phyloP scores from a whole-genome alignment of 2,797 vertebrate genomes.

The Coilia nasus region DNA sequence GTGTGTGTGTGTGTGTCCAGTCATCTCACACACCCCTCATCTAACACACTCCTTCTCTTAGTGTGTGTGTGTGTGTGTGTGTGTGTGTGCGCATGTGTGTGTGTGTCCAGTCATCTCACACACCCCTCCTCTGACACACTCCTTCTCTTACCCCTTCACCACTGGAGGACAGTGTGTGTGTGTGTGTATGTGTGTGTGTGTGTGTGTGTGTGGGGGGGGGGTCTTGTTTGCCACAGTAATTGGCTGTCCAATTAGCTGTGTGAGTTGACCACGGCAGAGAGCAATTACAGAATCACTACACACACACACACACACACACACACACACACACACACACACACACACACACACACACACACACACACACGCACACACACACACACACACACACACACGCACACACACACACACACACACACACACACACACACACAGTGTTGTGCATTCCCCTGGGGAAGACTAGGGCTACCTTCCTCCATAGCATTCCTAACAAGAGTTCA shows the following conservation, averaged over 20 bases:
- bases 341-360: slow-evolving; percentile 15
- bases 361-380: not conserved
- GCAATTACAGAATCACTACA: not conserved
- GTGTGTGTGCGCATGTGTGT: too few species aligned
- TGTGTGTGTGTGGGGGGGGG: slow-evolving; percentile 9
- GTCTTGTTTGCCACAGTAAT: too few species aligned
- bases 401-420: not conserved
- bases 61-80: too few species aligned
- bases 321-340: slow-evolving; percentile 2
- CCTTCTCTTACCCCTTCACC: too few species aligned
- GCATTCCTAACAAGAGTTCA: too few species aligned
- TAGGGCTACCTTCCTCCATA: too few species aligned
- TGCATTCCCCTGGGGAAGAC: too few species aligned
- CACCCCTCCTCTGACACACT: too few species aligned
- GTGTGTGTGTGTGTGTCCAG: not conserved
- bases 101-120: too few species aligned
- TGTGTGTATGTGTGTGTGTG: slow-evolving; percentile 28
- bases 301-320: not conserved
- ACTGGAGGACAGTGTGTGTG: too few species aligned
- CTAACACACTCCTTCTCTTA: not conserved
- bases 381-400: slow-evolving; percentile 5
- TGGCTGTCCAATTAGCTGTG: too few species aligned
- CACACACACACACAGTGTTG: slow-evolving; percentile 34
- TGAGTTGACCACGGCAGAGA: too few species aligned
- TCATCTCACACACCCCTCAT: not conserved